Base-by-base conservation (phyloP, 2,888 invertebrate genomes). In the Pristionchus maxplancki region DNA sequence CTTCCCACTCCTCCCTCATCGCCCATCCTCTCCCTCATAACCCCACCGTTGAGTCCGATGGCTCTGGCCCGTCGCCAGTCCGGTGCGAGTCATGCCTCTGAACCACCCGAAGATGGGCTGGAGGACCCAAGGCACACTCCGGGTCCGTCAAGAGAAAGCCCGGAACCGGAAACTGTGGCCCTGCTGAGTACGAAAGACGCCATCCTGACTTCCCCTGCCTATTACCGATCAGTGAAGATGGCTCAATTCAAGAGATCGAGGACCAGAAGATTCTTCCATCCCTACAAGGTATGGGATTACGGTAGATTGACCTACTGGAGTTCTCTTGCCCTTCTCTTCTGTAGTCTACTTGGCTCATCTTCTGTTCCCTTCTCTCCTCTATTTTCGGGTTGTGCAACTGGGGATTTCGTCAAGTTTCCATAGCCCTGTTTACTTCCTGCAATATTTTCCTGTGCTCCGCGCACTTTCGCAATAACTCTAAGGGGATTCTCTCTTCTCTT, bases 191-290 rank as follows among this genome's bases (percentile, higher is more conserved):
- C 50, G 17, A 82, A 82, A 37, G 58, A 40, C 62, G 17, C 28
- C 1, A 37, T 64, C 40, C 62, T 64, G 15, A 1, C 40, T 11
- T 34, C 64, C 1, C 86, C 67, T 9, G 67, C 20, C 48, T 37
- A 28, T 24, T 50, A 24, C 37, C 48, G 50, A 53, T 88, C 89
- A 17, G 91, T 92, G 3, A 78, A 89, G 24, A 67, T 92, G 82
- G 90, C 90, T 53, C 81, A 91, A 34, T 92, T 92, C 89, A 71
- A 89, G 13, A 31, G 89, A 40, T 91, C 91, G 17, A 89, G 89
- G 40, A 92, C 92, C 28, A 86, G 92, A 24, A 67, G 89, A 44
- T 92, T 92, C 89, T 92, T 92, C 89, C 92, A 91, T 88, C 92
- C 92, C 28, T 92, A 92, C 82, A 85, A 85, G 44, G 85, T 83